These are phyloP conservation scores for Lamproptera curius DNA, from an alignment of 2,888 invertebrate genomes.

Conservation along the genomic window DNA sequence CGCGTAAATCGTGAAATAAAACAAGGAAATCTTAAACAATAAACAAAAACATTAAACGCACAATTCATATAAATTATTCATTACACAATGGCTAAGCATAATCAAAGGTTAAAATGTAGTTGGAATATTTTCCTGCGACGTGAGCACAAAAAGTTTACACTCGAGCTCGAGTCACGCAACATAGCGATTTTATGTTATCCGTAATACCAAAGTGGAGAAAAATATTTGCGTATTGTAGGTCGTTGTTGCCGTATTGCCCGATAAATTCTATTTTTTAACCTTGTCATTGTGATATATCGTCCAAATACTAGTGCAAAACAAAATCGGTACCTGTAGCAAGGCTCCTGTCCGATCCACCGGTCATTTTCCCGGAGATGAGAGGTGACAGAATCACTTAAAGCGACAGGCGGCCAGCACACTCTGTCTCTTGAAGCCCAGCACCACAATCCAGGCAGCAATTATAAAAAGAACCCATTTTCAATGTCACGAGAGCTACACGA, in stretches of 20 bases:
- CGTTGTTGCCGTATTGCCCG: constrained; percentile 1
- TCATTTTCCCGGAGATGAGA: constrained; percentile 50
- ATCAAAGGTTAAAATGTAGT: constrained; percentile 1
- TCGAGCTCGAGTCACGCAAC: constrained; percentile 3
- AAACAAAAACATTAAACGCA: constrained; percentile 3
- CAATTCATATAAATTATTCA: constrained; percentile 5
- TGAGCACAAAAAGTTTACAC: not conserved
- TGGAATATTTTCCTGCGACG: constrained; percentile 3
- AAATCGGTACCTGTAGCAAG: constrained; percentile 57
- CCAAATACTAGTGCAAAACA: constrained; percentile 55
- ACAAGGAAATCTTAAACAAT: too few species aligned
- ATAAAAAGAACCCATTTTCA: constrained; percentile 77
- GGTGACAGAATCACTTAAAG: constrained; percentile 45
- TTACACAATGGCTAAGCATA: constrained; percentile 2
- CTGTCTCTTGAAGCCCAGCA: constrained; percentile 58
- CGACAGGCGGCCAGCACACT: constrained; percentile 47
- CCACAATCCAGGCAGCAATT: constrained; percentile 74
- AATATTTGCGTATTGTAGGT: not conserved
- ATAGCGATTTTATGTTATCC: not conserved
- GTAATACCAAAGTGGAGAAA: not conserved
- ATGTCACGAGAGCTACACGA: constrained; percentile 75
- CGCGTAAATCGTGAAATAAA: too few species aligned
- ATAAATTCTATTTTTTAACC: constrained; percentile 4
- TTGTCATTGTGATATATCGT: constrained; percentile 23
- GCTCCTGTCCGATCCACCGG: constrained; percentile 62